Evolutionary conservation across 37 sponge, comb jelly and placozoan genomes (phyloP).

Genomic region (Chondrilla cf. caribensis): DNA sequence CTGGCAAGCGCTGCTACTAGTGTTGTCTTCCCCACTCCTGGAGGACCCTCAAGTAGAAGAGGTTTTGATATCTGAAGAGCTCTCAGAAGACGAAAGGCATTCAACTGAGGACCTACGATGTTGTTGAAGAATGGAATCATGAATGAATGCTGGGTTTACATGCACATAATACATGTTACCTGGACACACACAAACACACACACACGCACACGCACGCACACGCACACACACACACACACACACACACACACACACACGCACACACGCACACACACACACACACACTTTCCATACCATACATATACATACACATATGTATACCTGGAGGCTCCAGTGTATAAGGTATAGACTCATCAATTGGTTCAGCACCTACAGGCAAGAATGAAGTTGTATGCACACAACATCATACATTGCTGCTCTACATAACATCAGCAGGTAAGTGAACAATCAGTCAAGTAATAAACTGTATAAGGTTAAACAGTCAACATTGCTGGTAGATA

Average conservation of each 20-base stretch:
- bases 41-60: slow-evolving; percentile 88
- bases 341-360: not conserved
- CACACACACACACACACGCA: slow-evolving; percentile 27
- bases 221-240: slow-evolving; percentile 18
- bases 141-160: no score
- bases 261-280: slow-evolving; percentile 5
- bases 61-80: slow-evolving; percentile 90
- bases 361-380: slow-evolving; percentile 8
- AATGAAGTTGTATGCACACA: not conserved
- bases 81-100: slow-evolving; percentile 76
- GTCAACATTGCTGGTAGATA: no score
- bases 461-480: no score
- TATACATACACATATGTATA: not conserved
- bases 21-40: slow-evolving; percentile 98
- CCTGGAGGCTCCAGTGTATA: slow-evolving; percentile 60
- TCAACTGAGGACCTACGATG: slow-evolving; percentile 42
- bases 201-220: not conserved
- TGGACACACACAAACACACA: not conserved
- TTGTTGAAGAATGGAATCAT: no score
- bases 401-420: no score
- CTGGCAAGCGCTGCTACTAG: slow-evolving; percentile 83
- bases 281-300: slow-evolving; percentile 2
- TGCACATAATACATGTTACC: no score
- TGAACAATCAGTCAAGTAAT: no score
- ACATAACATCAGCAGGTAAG: no score